phyloP scores from a whole-genome alignment of 2,888 invertebrate species.

The Hybos culiciformis region DNA sequence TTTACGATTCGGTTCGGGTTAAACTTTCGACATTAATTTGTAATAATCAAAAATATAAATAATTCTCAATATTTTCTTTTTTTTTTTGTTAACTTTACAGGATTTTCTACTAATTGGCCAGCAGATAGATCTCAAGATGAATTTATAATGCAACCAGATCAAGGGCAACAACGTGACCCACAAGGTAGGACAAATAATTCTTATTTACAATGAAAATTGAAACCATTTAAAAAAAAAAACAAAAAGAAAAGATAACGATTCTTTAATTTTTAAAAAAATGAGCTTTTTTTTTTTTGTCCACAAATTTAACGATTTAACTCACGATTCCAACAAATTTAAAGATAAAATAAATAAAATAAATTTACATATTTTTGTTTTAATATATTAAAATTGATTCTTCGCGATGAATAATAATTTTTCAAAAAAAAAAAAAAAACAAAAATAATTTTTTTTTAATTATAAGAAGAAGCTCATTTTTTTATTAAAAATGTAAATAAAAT shows the following conservation, averaged over 20 bases:
- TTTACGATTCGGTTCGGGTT: not conserved
- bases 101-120: constrained; percentile 77
- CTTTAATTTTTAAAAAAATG: too few species aligned
- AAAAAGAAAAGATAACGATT: too few species aligned
- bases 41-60: not conserved
- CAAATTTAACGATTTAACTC: not conserved
- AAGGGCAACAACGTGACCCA: constrained; percentile 62
- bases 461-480: too few species aligned
- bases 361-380: too few species aligned
- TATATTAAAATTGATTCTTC: too few species aligned
- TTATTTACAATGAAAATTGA: constrained; percentile 1
- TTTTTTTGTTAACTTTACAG: constrained; percentile 37
- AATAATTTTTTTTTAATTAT: too few species aligned
- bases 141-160: constrained; percentile 70
- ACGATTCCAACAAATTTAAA: too few species aligned
- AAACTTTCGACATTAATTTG: not conserved
- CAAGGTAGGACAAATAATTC: constrained; percentile 59
- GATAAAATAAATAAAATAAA: too few species aligned
- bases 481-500: too few species aligned
- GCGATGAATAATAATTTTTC: too few species aligned
- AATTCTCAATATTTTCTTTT: constrained; percentile 1
- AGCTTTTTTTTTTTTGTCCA: not conserved
- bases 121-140: constrained; percentile 75
- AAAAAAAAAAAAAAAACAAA: too few species aligned
- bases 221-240: constrained; percentile 5